phyloP scores from a whole-genome alignment of 2,888 invertebrate genomes.

The Alloscopus bannaensis region DNA sequence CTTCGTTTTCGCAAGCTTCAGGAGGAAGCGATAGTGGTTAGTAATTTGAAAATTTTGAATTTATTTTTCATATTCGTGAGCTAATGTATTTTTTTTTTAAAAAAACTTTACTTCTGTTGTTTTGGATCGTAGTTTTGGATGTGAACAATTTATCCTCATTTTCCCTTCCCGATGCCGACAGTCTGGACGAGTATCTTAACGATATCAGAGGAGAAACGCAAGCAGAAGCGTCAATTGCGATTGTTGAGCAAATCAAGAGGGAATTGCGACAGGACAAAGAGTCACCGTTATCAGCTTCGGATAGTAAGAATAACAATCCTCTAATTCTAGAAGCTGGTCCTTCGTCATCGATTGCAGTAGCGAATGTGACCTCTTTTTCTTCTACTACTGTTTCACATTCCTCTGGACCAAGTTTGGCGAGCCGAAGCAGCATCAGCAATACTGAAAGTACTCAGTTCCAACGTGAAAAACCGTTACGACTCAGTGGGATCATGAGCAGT shows the following conservation, averaged over 20 bases:
- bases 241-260: constrained; percentile 33
- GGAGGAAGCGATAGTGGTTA: constrained; percentile 49
- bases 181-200: constrained; percentile 33
- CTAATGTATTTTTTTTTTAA: not conserved
- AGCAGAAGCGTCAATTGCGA: not conserved
- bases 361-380: not conserved
- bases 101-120: not conserved
- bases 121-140: constrained; percentile 49
- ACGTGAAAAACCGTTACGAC: not conserved
- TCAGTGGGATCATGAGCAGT: constrained; percentile 18
- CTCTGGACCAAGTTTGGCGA: constrained; percentile 5
- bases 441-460: not conserved
- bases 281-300: not conserved
- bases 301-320: not conserved
- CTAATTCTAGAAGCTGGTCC: no score
- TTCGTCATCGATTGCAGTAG: not conserved
- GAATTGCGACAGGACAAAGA: constrained; percentile 17
- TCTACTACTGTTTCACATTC: not conserved
- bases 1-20: not conserved
- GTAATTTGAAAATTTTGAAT: not conserved
- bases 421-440: not conserved
- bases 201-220: constrained; percentile 22
- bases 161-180: constrained; percentile 56
- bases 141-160: constrained; percentile 57
- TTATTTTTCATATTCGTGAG: not conserved